phyloP scores from a whole-genome alignment of 2,113 vertebrate species.

The Podarcis raffonei region DNA sequence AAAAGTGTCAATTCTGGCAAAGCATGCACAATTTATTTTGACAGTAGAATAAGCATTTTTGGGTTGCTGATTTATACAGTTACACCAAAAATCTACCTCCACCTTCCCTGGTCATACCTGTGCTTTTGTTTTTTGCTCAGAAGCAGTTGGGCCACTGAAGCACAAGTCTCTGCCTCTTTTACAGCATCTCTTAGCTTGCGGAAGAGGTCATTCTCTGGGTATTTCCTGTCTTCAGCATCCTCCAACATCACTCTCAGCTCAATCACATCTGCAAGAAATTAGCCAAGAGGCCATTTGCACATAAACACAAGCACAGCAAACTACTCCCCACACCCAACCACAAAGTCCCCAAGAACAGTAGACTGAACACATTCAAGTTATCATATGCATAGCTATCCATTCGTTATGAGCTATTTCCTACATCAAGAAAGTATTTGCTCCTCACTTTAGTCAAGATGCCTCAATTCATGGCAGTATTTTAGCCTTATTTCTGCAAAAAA shows the following conservation, averaged over 20 bases:
- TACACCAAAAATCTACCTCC: neutral
- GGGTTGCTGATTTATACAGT: neutral
- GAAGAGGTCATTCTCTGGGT: slow-evolving; percentile 92
- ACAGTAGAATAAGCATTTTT: neutral
- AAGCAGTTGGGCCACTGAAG: slow-evolving; percentile 95
- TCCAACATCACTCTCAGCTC: slow-evolving; percentile 95
- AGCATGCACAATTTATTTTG: neutral
- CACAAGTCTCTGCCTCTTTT: slow-evolving; percentile 97
- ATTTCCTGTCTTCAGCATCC: slow-evolving; percentile 96
- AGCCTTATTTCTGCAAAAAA: neutral
- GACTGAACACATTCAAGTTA: slow-evolving; percentile 5
- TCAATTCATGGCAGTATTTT: neutral
- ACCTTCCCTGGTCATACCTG: slow-evolving; percentile 75
- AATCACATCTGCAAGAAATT: slow-evolving; percentile 85
- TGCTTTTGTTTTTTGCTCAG: slow-evolving; percentile 95
- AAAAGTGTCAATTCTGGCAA: neutral
- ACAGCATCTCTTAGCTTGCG: slow-evolving; percentile 91
- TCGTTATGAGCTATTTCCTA: neutral
- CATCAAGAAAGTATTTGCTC: neutral
- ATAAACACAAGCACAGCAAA: slow-evolving; percentile 20
- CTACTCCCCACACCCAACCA: neutral
- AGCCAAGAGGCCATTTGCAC: neutral
- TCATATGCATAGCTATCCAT: neutral
- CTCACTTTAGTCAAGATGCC: neutral
- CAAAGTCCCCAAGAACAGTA: neutral